Evolutionary conservation across 2,113 vertebrate genomes (phyloP).

Genomic region (Alethe diademata): DNA sequence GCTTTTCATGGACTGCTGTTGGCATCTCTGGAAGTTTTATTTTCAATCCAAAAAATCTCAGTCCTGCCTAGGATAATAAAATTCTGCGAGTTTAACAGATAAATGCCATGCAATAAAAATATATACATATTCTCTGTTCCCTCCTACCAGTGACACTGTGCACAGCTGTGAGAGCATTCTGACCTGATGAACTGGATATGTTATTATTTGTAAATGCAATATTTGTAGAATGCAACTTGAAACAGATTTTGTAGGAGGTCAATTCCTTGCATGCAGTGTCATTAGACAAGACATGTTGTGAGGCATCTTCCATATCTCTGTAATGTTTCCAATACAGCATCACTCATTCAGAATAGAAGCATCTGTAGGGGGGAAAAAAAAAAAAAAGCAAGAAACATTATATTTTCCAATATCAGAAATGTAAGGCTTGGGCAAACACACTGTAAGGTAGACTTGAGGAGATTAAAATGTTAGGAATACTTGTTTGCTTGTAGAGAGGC

Average conservation of each 20-base stretch:
- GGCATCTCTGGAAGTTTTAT: conserved; percentile 30
- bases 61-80: not conserved
- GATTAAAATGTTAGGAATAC: not conserved
- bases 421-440: not conserved
- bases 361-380: conserved; percentile 47
- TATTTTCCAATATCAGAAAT: not conserved
- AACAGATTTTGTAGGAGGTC: conserved; percentile 46
- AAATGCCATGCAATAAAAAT: conserved; percentile 32
- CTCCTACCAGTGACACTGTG: not conserved
- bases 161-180: not conserved
- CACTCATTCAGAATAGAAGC: conserved; percentile 7
- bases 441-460: not conserved
- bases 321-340: not conserved
- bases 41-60: not conserved
- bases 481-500: not conserved
- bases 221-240: conserved; percentile 7
- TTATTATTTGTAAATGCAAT: conserved; percentile 18
- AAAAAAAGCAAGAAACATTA: not conserved
- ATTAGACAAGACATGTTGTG: conserved; percentile 22
- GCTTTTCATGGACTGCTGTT: not conserved
- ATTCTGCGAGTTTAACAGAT: conserved; percentile 1
- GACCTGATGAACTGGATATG: not conserved
- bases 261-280: not conserved
- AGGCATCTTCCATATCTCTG: conserved; percentile 35
- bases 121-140: not conserved